Conservation (phyloP, 1,140 invertebrate species). For the Pentalonia nigronervosa region DNA sequence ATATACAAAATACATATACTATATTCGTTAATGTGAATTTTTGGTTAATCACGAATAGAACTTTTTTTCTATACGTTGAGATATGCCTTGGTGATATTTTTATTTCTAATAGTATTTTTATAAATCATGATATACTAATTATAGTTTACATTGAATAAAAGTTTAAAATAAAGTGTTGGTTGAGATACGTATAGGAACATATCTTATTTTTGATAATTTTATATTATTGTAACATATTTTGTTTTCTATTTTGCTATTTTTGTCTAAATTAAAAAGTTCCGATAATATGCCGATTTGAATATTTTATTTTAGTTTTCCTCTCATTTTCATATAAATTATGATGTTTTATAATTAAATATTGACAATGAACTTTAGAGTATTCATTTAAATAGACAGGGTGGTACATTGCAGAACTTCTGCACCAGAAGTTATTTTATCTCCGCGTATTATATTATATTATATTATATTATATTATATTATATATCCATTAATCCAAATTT, state of each 20-base stretch:
- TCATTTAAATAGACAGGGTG: not conserved
- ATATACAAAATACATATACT: no score
- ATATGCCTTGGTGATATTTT: no score
- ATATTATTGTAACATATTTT: not conserved
- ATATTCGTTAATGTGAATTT: no score
- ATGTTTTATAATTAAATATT: slow-evolving; percentile 34
- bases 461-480: not conserved
- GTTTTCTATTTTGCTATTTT: not conserved
- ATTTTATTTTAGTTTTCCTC: not conserved
- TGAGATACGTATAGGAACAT: not conserved
- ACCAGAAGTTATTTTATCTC: not conserved
- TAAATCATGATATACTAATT: not conserved
- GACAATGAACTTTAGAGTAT: slow-evolving; percentile 27
- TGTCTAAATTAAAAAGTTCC: not conserved
- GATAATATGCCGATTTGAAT: not conserved
- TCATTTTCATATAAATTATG: not conserved
- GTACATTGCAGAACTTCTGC: not conserved
- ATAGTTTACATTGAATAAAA: not conserved
- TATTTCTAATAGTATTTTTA: not conserved
- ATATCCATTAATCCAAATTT: not conserved
- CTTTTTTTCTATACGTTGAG: no score
- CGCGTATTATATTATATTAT: not conserved
- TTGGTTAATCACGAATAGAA: no score
- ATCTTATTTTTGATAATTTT: not conserved
- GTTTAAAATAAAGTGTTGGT: not conserved